These are phyloP conservation scores for Listronotus bonariensis DNA, from an alignment of 1,140 invertebrate species.

Conservation along the genomic window DNA sequence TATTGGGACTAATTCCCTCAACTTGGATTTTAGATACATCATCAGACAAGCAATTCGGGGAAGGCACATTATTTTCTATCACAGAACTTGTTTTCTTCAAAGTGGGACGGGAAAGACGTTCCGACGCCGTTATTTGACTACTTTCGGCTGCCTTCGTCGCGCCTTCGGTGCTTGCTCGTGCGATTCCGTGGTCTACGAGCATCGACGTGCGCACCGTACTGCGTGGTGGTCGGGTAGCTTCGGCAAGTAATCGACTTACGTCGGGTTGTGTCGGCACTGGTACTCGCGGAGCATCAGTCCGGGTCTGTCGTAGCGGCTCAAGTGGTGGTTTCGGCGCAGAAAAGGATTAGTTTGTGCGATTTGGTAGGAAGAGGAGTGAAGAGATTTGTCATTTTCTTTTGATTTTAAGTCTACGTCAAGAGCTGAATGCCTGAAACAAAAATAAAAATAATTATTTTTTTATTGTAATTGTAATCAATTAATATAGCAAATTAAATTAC, in stretches of 20 bases:
- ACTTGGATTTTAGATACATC: slow-evolving; percentile 40
- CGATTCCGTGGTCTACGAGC: slow-evolving; percentile 1
- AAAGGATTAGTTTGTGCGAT: slow-evolving; percentile 18
- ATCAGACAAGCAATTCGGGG: slow-evolving; percentile 44
- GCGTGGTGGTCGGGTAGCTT: slow-evolving; percentile 12
- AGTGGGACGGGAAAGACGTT: slow-evolving; percentile 21
- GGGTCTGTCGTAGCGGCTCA: slow-evolving; percentile 22
- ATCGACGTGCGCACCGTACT: slow-evolving; percentile 6
- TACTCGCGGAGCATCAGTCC: slow-evolving; percentile 14
- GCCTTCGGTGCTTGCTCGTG: slow-evolving; percentile 10
- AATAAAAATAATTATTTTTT: slow-evolving; percentile 1
- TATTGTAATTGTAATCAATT: too few species aligned
- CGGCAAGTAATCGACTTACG: slow-evolving; percentile 25
- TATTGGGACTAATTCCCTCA: slow-evolving; percentile 29
- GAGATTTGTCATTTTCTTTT: slow-evolving; percentile 37
- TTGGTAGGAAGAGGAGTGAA: slow-evolving; percentile 20
- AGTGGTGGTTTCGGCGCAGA: slow-evolving; percentile 23
- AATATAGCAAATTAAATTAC: too few species aligned
- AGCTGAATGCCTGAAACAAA: slow-evolving; percentile 49
- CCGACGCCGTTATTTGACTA: slow-evolving; percentile 1
- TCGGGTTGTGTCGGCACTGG: slow-evolving; percentile 18
- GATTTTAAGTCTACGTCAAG: slow-evolving; percentile 52
- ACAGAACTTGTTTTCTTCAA: slow-evolving; percentile 46
- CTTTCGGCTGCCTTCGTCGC: slow-evolving; percentile 1
- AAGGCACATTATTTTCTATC: slow-evolving; percentile 52